Evolutionary conservation across 2,888 invertebrate genomes (phyloP).

Genomic region (Oscheius sp.): DNA sequence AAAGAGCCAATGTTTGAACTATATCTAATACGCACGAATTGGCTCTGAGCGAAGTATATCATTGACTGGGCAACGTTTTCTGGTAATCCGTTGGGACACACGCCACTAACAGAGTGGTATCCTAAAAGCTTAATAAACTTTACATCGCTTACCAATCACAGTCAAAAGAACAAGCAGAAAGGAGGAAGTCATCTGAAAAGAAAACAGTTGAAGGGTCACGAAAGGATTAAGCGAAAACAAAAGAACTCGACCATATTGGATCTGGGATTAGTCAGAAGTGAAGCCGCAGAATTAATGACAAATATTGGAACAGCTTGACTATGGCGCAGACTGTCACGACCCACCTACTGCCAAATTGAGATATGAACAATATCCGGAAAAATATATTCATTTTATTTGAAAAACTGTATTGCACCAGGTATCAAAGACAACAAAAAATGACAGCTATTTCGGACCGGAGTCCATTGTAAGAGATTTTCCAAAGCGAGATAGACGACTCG

Average conservation of each 20-base stretch:
- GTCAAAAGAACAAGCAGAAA: background rate
- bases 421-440: slow-evolving; percentile 1
- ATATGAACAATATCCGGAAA: slow-evolving; percentile 4
- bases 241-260: background rate
- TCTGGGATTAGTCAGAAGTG: background rate
- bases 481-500: slow-evolving; percentile 63
- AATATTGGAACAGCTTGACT: slow-evolving; percentile 25
- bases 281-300: slow-evolving; percentile 3
- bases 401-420: slow-evolving; percentile 16
- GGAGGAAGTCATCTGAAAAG: slow-evolving; percentile 5
- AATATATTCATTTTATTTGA: background rate
- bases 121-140: slow-evolving; percentile 5
- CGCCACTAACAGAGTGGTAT: background rate
- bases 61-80: slow-evolving; percentile 21
- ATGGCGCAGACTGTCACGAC: slow-evolving; percentile 23
- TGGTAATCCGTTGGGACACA: slow-evolving; percentile 11
- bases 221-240: slow-evolving; percentile 2
- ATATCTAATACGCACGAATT: slow-evolving; percentile 19
- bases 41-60: background rate
- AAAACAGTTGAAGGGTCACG: background rate
- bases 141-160: background rate
- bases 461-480: slow-evolving; percentile 68
- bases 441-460: slow-evolving; percentile 24
- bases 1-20: slow-evolving; percentile 17
- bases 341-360: background rate